These are phyloP conservation scores for Drosophila kepulauana DNA, from an alignment of 1,140 invertebrate species.

Conservation along the genomic window DNA sequence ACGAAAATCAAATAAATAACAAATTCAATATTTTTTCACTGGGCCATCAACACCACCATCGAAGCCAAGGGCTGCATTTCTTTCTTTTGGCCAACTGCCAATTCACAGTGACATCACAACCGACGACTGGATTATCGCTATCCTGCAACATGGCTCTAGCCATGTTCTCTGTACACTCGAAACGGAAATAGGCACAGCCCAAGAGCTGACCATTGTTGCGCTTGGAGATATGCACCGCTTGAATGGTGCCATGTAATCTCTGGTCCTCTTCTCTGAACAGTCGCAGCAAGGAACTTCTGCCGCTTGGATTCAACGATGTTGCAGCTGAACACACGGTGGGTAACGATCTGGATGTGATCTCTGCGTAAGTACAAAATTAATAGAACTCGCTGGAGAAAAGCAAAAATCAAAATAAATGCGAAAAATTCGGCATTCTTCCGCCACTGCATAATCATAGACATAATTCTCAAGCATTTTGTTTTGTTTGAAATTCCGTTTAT, in stretches of 20 bases:
- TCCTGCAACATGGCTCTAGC: conserved; percentile 33
- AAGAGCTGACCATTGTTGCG: conserved; percentile 49
- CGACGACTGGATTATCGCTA: conserved; percentile 31
- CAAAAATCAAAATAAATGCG: neutral
- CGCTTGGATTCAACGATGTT: neutral
- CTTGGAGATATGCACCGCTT: conserved; percentile 43
- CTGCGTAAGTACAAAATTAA: conserved; percentile 46
- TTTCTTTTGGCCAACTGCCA: conserved; percentile 44
- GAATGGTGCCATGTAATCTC: conserved; percentile 42
- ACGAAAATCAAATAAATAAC: conserved; percentile 54
- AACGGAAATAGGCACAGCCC: conserved; percentile 50
- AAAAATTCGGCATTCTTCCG: neutral
- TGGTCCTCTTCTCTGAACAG: conserved; percentile 18
- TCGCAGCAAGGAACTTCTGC: conserved; percentile 14
- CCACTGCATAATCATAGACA: neutral
- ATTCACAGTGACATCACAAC: conserved; percentile 34
- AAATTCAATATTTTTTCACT: too few species aligned
- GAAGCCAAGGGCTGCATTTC: conserved; percentile 25
- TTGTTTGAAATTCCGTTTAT: conserved; percentile 76
- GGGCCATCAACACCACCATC: conserved; percentile 42
- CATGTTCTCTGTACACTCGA: conserved; percentile 44
- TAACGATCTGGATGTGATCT: neutral
- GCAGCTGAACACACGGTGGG: neutral
- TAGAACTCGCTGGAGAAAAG: conserved; percentile 29
- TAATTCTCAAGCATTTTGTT: conserved; percentile 5